These are phyloP conservation scores for Avahi laniger DNA, from an alignment of 2,797 vertebrate species.

Conservation along the genomic window DNA sequence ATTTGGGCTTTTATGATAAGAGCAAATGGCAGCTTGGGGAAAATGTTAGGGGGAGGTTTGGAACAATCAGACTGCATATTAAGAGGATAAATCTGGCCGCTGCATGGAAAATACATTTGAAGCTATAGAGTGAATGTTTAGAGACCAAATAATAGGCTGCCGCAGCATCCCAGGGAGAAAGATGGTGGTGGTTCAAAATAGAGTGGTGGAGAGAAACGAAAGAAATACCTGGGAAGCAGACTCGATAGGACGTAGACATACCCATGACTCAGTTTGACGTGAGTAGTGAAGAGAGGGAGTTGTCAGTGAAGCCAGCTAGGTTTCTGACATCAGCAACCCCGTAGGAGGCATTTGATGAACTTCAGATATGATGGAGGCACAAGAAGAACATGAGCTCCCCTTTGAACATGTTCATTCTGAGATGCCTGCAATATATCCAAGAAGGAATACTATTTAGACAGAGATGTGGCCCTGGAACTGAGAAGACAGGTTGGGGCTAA, in stretches of 20 bases:
- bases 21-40: neutral
- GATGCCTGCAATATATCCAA: neutral
- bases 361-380: neutral
- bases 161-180: neutral
- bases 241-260: neutral
- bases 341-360: neutral
- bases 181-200: neutral
- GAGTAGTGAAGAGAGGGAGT: neutral
- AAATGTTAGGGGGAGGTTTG: neutral
- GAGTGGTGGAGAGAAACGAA: neutral
- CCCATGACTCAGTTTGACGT: neutral
- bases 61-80: neutral
- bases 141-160: neutral
- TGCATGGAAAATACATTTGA: neutral
- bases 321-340: neutral
- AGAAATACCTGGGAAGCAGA: neutral
- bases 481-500: neutral
- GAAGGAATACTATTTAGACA: neutral
- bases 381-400: neutral
- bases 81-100: neutral
- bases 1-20: neutral
- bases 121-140: neutral
- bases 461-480: neutral
- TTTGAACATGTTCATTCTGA: neutral
- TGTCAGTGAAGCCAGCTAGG: neutral